Conservation (phyloP, 23 tunicate species). For the Clavelina lepadiformis region DNA sequence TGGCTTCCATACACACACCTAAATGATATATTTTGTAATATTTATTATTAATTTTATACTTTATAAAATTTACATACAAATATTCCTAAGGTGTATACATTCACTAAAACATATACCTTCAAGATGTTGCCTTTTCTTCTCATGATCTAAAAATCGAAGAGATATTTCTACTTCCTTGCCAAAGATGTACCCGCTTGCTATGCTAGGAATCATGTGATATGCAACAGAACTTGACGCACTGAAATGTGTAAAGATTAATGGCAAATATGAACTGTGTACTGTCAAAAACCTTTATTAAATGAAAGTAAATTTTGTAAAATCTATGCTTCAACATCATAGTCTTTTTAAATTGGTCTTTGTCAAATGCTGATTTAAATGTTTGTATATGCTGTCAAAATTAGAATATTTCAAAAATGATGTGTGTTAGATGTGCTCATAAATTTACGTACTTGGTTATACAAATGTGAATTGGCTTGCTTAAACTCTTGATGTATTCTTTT, state of each 20-base stretch:
- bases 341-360: too few species aligned
- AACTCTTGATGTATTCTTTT: constrained; percentile 24
- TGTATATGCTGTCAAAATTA: too few species aligned
- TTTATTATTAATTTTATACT: not conserved
- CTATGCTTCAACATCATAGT: too few species aligned
- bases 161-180: constrained; percentile 67
- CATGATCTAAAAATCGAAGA: constrained; percentile 30
- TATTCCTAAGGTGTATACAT: not conserved
- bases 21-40: not conserved
- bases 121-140: not conserved
- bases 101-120: constrained; percentile 14
- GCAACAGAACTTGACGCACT: constrained; percentile 65
- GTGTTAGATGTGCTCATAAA: too few species aligned
- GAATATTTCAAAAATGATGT: too few species aligned
- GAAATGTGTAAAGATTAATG: constrained; percentile 5
- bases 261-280: too few species aligned
- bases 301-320: too few species aligned
- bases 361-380: too few species aligned
- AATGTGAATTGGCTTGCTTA: constrained; percentile 75
- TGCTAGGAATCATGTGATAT: constrained; percentile 49
- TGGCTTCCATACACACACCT: constrained; percentile 73
- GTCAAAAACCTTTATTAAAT: too few species aligned
- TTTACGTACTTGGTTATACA: constrained; percentile 67
- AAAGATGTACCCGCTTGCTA: constrained; percentile 72
- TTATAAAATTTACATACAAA: not conserved